These are phyloP conservation scores for Tokudaia muenninki DNA, from an alignment of 2,797 vertebrate genomes.

Conservation along the genomic window DNA sequence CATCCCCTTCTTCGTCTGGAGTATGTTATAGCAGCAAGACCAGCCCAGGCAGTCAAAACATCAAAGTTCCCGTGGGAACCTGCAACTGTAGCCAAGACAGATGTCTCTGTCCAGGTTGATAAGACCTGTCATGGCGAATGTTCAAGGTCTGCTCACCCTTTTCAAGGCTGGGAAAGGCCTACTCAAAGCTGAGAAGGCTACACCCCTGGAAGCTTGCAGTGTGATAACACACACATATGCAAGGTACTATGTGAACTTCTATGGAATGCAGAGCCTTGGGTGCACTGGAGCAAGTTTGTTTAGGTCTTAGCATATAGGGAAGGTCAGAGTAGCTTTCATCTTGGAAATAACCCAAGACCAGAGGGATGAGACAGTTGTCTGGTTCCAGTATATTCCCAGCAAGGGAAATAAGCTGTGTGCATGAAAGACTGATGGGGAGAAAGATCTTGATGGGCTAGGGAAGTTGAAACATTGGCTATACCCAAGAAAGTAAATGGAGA, in stretches of 20 bases:
- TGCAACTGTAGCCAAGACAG: too few relatives aligned
- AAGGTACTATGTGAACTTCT: rapidly evolving
- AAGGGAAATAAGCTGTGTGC: rapidly evolving
- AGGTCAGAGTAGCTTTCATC: not conserved
- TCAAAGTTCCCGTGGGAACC: too few relatives aligned
- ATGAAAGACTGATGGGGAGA: not conserved
- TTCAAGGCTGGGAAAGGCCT: too few relatives aligned
- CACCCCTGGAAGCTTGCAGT: not conserved
- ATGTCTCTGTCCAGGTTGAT: too few relatives aligned
- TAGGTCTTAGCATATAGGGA: not conserved
- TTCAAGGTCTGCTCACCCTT: too few relatives aligned
- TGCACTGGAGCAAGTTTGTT: too few relatives aligned
- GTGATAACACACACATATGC: not conserved
- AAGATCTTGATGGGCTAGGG: not conserved
- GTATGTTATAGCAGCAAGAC: too few relatives aligned
- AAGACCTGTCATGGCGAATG: too few relatives aligned
- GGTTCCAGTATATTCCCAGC: not conserved
- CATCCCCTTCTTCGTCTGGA: too few relatives aligned
- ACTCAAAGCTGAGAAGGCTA: too few relatives aligned
- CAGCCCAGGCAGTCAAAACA: too few relatives aligned
- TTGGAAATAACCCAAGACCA: not conserved
- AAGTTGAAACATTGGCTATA: not conserved
- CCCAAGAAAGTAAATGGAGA: not conserved
- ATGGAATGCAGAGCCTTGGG: not conserved
- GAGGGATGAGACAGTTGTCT: not conserved